Evolutionary conservation across 2,888 invertebrate species (phyloP).

Genomic region (Epinotia brunnichana): DNA sequence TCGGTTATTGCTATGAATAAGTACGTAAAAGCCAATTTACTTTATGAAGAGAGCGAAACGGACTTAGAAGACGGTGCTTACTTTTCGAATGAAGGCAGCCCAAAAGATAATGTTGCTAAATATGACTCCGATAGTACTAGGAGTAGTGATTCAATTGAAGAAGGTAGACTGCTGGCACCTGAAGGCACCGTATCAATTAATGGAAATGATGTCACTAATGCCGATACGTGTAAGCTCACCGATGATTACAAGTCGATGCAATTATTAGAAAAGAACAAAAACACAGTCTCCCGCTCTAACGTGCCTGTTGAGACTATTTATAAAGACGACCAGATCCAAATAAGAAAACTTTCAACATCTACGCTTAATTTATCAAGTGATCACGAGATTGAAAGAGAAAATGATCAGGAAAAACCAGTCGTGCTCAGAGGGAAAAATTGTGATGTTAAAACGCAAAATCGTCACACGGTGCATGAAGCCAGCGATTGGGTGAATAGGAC

Average conservation of each 20-base stretch:
- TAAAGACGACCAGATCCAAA: slow-evolving; percentile 39
- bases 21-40: slow-evolving; percentile 75
- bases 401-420: slow-evolving; percentile 51
- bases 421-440: slow-evolving; percentile 56
- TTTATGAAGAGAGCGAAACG: slow-evolving; percentile 67
- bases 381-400: slow-evolving; percentile 47
- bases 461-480: slow-evolving; percentile 72
- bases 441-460: slow-evolving; percentile 60
- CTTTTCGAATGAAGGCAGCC: slow-evolving; percentile 77
- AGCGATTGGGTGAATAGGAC: slow-evolving; percentile 76
- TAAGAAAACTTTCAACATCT: slow-evolving; percentile 49
- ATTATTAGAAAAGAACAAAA: slow-evolving; percentile 54
- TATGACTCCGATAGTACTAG: slow-evolving; percentile 70
- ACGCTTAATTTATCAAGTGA: slow-evolving; percentile 52
- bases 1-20: slow-evolving; percentile 75
- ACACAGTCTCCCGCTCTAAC: slow-evolving; percentile 33
- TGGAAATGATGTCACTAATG: slow-evolving; percentile 14
- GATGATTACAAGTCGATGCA: slow-evolving; percentile 74
- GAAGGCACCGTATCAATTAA: not conserved
- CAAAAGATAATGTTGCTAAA: slow-evolving; percentile 69
- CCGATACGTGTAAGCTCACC: slow-evolving; percentile 56
- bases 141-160: slow-evolving; percentile 62
- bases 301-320: slow-evolving; percentile 44
- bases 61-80: slow-evolving; percentile 66
- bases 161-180: slow-evolving; percentile 10